Evolutionary conservation across 1,140 invertebrate genomes (phyloP).

Genomic region (Hydropsyche tenuis): DNA sequence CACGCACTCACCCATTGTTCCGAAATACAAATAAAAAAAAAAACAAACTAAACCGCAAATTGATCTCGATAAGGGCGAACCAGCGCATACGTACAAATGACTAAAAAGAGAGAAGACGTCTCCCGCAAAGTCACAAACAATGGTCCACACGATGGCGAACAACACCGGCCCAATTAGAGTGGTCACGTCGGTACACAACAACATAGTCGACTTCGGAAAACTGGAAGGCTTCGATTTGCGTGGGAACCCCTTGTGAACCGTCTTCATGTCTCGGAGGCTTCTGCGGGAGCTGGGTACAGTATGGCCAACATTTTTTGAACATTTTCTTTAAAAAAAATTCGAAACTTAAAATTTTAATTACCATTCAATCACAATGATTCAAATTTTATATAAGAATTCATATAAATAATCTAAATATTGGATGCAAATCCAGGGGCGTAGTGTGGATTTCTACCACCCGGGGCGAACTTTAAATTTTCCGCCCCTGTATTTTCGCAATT

Average conservation of each 20-base stretch:
- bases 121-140: slow-evolving; percentile 1
- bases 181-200: slow-evolving; percentile 37
- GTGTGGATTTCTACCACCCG: too few relatives aligned
- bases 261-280: not conserved
- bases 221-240: slow-evolving; percentile 18
- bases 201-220: too few relatives aligned
- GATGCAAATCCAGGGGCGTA: too few relatives aligned
- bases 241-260: slow-evolving; percentile 21
- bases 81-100: not conserved
- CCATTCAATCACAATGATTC: too few relatives aligned
- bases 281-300: not conserved
- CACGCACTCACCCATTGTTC: slow-evolving; percentile 5
- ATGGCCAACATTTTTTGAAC: too few relatives aligned
- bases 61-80: slow-evolving; percentile 11
- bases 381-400: too few relatives aligned
- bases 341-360: too few relatives aligned
- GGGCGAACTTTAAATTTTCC: too few relatives aligned
- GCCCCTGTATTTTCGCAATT: too few relatives aligned
- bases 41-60: not conserved
- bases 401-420: too few relatives aligned
- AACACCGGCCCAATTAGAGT: slow-evolving; percentile 43
- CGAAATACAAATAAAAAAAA: too few relatives aligned
- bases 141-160: slow-evolving; percentile 15
- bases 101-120: slow-evolving; percentile 5
- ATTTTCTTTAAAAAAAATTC: too few relatives aligned